Evolutionary conservation across 2,888 invertebrate genomes (phyloP).

Genomic region (Entomobrya proxima): DNA sequence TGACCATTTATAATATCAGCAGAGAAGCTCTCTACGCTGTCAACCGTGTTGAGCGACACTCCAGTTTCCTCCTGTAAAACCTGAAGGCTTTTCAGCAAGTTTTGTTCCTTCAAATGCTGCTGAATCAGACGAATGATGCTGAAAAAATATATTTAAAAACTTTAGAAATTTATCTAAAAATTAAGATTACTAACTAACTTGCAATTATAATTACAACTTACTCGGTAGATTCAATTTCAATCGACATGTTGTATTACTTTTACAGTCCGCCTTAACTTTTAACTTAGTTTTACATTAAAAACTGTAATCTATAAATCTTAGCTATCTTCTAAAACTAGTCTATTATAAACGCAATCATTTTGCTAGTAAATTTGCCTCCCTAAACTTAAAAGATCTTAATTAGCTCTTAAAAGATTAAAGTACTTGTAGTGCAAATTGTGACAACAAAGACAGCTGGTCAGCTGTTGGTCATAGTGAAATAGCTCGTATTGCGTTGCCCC

Average conservation of each 20-base stretch:
- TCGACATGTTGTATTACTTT: constrained; percentile 83
- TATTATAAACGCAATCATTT: too few species aligned
- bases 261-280: background rate
- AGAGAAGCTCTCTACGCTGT: constrained; percentile 98
- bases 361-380: too few species aligned
- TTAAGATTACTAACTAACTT: background rate
- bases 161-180: background rate
- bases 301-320: too few species aligned
- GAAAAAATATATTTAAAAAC: constrained; percentile 69
- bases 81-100: constrained; percentile 92
- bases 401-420: too few species aligned
- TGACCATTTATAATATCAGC: constrained; percentile 98
- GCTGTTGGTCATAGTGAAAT: too few species aligned
- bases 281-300: too few species aligned
- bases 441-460: too few species aligned
- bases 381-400: too few species aligned
- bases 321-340: too few species aligned
- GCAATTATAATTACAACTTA: constrained; percentile 76
- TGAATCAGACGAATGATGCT: constrained; percentile 98
- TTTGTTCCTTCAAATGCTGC: constrained; percentile 98
- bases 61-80: constrained; percentile 94
- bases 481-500: too few species aligned
- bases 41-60: constrained; percentile 98
- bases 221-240: constrained; percentile 90
- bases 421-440: too few species aligned